Conservation (phyloP, 1,140 invertebrate species). For the Drosophila jambulina region DNA sequence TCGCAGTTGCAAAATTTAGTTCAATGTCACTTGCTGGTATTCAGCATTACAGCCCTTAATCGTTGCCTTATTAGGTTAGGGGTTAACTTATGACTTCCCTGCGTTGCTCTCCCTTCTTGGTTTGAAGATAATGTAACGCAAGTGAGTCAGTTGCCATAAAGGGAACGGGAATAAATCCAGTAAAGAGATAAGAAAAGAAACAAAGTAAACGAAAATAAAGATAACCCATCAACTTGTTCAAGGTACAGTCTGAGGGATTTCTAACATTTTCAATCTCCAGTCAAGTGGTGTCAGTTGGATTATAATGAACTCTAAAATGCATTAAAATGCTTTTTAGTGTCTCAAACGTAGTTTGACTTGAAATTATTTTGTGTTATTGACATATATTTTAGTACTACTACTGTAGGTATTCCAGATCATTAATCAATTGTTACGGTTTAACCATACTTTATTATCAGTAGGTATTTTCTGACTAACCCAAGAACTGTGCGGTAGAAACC, state of each 20-base stretch:
- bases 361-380: not conserved
- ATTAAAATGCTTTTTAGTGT: too few species aligned
- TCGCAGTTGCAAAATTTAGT: constrained; percentile 40
- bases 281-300: not conserved
- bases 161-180: not conserved
- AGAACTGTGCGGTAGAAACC: not conserved
- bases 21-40: constrained; percentile 56
- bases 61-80: constrained; percentile 13
- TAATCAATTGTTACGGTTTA: not conserved
- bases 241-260: constrained; percentile 3
- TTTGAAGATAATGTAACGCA: constrained; percentile 6
- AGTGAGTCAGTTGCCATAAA: constrained; percentile 2
- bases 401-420: not conserved
- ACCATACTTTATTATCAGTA: not conserved
- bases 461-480: not conserved
- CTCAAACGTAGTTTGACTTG: too few species aligned
- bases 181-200: not conserved
- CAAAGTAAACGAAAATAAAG: constrained; percentile 8
- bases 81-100: constrained; percentile 12
- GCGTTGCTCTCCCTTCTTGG: not conserved
- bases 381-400: too few species aligned
- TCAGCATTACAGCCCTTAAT: not conserved
- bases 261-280: constrained; percentile 1
- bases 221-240: constrained; percentile 4
- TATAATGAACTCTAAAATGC: not conserved